Conservation (phyloP, 2,113 vertebrate species). For the Percopsis transmontana region DNA sequence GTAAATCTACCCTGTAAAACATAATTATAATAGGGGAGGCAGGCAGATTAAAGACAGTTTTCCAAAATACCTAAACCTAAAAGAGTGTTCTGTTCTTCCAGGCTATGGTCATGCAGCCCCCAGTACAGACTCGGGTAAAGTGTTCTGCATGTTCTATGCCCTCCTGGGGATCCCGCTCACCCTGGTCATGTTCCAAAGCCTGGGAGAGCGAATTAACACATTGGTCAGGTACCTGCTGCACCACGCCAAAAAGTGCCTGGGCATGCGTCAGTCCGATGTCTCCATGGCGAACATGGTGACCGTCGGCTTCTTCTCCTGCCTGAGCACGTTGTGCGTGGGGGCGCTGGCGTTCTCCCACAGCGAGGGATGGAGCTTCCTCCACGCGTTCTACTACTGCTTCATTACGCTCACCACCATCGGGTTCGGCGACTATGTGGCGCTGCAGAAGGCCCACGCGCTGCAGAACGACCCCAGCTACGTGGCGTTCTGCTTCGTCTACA, state of each 20-base stretch:
- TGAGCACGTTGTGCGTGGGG: constrained; percentile 91
- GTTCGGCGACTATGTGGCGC: constrained; percentile 83
- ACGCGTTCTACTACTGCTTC: constrained; percentile 98
- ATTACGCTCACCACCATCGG: constrained; percentile 98
- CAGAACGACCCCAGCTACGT: constrained; percentile 94
- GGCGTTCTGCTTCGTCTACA: constrained; percentile 98
- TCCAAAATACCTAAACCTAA: too few relatives aligned
- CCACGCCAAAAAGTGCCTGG: constrained; percentile 89
- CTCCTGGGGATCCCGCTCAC: constrained; percentile 96
- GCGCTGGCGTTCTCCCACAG: constrained; percentile 91
- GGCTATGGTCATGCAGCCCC: constrained; percentile 97
- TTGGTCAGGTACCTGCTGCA: constrained; percentile 91
- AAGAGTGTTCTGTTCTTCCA: constrained; percentile 49
- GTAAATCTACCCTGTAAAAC: too few relatives aligned
- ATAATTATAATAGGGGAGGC: too few relatives aligned
- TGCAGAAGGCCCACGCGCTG: constrained; percentile 93
- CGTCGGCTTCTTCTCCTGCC: constrained; percentile 95
- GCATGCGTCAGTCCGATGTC: constrained; percentile 87
- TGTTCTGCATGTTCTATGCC: constrained; percentile 98
- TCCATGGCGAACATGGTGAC: constrained; percentile 99
- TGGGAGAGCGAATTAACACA: constrained; percentile 97
- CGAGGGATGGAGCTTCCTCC: constrained; percentile 97
- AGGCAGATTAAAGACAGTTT: too few relatives aligned
- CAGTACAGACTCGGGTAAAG: constrained; percentile 94
- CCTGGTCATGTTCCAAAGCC: constrained; percentile 98